A percentile compares a stretch with the other conserved stretches of the same genome.
Conservation (phyloP, 1,140 invertebrate species). For the Zaprionus vittiger region DNA sequence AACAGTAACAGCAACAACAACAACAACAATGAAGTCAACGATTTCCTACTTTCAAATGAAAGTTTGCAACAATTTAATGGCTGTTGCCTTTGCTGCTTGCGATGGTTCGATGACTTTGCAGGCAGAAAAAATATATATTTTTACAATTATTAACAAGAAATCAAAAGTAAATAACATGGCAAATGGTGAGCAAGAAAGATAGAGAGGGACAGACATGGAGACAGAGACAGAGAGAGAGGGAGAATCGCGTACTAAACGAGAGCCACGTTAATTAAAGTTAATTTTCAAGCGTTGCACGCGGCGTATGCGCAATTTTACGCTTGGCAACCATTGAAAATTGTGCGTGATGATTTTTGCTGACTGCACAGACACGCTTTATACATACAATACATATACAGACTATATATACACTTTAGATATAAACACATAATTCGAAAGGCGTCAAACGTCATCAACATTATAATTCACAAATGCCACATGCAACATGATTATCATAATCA, state of each 20-base stretch:
- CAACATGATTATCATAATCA: background rate
- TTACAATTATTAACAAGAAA: slow-evolving; percentile 25
- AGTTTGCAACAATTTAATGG: slow-evolving; percentile 35
- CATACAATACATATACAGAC: background rate
- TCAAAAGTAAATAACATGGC: slow-evolving; percentile 28
- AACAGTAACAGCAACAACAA: slow-evolving; percentile 7
- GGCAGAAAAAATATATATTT: background rate
- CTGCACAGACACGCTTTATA: background rate
- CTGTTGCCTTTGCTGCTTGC: slow-evolving; percentile 6
- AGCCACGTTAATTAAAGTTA: slow-evolving; percentile 33
- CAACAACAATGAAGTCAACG: background rate
- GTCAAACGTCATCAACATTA: slow-evolving; percentile 6
- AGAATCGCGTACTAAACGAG: background rate
- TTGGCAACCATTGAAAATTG: slow-evolving; percentile 24
- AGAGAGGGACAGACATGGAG: no score
- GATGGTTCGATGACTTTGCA: slow-evolving; percentile 35
- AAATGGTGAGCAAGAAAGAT: slow-evolving; percentile 19
- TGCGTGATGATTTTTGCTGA: slow-evolving; percentile 16
- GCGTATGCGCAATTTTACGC: slow-evolving; percentile 53
- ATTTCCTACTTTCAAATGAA: slow-evolving; percentile 69
- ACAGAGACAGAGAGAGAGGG: background rate
- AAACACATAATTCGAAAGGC: slow-evolving; percentile 8
- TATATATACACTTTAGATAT: background rate
- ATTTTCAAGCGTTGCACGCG: slow-evolving; percentile 28
- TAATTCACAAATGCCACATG: background rate